phyloP scores from a whole-genome alignment of 2,113 vertebrate genomes.

The Actenoides hombroni region DNA sequence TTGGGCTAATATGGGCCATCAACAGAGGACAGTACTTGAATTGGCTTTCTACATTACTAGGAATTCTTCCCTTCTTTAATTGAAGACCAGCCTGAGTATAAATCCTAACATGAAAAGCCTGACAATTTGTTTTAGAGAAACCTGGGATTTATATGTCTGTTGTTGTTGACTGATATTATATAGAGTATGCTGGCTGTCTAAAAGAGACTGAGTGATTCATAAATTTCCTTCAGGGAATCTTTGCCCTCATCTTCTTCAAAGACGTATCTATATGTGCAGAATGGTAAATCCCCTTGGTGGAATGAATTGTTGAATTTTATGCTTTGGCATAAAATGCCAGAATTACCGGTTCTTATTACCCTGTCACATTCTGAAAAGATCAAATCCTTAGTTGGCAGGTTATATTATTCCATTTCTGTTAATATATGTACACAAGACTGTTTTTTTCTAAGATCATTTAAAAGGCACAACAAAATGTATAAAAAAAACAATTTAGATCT shows the following conservation, averaged over 20 bases:
- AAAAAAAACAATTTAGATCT: neutral
- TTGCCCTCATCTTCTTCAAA: conserved; percentile 36
- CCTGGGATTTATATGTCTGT: neutral
- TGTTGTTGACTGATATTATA: conserved; percentile 8
- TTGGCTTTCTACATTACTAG: neutral
- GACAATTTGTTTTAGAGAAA: neutral
- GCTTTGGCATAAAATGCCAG: neutral
- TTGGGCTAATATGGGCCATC: neutral
- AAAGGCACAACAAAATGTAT: neutral
- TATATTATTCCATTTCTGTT: neutral
- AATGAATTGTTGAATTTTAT: neutral
- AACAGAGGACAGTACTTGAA: neutral
- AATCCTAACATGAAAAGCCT: neutral
- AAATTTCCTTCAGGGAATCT: conserved; percentile 37
- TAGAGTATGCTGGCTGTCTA: neutral
- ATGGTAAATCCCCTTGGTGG: neutral
- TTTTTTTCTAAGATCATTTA: neutral
- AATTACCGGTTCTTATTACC: neutral
- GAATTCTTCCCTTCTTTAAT: neutral
- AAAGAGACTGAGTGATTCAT: neutral
- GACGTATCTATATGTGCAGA: neutral
- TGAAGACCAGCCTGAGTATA: neutral
- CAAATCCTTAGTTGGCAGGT: neutral
- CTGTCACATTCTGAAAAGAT: neutral
- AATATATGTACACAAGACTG: neutral